Conservation (phyloP, 2,113 vertebrate species). For the Colistium nudipinnis region DNA sequence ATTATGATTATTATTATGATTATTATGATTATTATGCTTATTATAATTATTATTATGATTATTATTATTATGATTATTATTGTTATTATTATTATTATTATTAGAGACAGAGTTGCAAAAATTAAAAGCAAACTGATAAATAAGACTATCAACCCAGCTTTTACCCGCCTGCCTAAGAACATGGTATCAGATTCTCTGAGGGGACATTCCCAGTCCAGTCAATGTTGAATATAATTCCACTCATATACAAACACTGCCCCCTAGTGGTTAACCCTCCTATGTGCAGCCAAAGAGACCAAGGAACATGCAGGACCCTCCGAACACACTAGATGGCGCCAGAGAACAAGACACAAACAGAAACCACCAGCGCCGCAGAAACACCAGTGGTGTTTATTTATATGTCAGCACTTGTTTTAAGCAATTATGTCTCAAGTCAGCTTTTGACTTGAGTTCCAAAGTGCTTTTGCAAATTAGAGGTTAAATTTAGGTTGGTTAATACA, state of each 20-base stretch:
- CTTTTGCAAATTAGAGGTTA: too few relatives aligned
- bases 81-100: too few relatives aligned
- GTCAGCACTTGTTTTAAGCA: too few relatives aligned
- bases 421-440: too few relatives aligned
- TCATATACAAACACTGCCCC: constrained; percentile 43
- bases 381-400: too few relatives aligned
- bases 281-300: not conserved
- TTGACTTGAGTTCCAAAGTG: too few relatives aligned
- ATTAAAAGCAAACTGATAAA: not conserved
- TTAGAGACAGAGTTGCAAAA: not conserved
- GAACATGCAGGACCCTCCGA: accelerated
- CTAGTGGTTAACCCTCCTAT: not conserved
- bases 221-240: not conserved
- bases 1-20: too few relatives aligned
- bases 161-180: not conserved
- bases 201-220: not conserved
- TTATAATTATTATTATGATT: too few relatives aligned
- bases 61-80: too few relatives aligned
- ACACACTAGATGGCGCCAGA: constrained; percentile 55
- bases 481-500: too few relatives aligned
- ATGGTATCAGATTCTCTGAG: not conserved
- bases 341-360: not conserved
- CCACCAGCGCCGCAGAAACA: not conserved
- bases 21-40: too few relatives aligned
- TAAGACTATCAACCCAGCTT: not conserved